These are phyloP conservation scores for Germaria angustata DNA, from an alignment of 2,888 invertebrate species.

Conservation along the genomic window DNA sequence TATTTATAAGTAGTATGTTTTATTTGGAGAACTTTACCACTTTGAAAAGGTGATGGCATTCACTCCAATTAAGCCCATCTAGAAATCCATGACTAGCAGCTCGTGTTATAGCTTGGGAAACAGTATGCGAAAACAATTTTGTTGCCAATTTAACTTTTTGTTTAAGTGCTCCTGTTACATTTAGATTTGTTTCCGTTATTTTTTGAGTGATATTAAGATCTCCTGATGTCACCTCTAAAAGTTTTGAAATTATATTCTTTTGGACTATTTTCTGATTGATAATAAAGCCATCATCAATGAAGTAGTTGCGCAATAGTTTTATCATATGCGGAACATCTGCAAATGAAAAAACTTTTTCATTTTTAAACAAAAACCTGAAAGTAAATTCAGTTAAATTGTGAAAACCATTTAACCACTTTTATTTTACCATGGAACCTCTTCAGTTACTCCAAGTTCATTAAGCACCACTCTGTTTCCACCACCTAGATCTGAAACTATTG, in stretches of 20 bases:
- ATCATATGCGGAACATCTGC: constrained; percentile 46
- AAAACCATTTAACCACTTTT: not conserved
- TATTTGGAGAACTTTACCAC: not conserved
- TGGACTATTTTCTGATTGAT: constrained; percentile 32
- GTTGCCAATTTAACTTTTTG: constrained; percentile 64
- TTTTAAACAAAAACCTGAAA: constrained; percentile 31
- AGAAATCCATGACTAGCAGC: constrained; percentile 48
- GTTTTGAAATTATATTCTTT: constrained; percentile 35
- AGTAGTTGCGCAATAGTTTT: constrained; percentile 45
- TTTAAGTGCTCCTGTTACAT: constrained; percentile 21
- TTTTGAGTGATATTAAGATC: constrained; percentile 50
- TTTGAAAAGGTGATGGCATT: constrained; percentile 51
- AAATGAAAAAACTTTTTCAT: constrained; percentile 32
- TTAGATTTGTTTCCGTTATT: constrained; percentile 25
- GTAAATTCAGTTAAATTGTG: not conserved
- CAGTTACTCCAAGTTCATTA: constrained; percentile 2
- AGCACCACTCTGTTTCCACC: constrained; percentile 22
- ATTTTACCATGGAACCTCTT: not conserved
- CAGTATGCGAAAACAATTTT: constrained; percentile 63
- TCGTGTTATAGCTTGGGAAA: constrained; percentile 52
- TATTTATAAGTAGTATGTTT: not conserved
- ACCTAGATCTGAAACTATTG: not conserved
- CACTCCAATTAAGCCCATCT: constrained; percentile 41
- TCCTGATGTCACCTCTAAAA: not conserved
- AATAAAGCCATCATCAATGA: constrained; percentile 33